Base-by-base conservation (phyloP, 2,888 invertebrate genomes). In the Pristionchus exspectatus region DNA sequence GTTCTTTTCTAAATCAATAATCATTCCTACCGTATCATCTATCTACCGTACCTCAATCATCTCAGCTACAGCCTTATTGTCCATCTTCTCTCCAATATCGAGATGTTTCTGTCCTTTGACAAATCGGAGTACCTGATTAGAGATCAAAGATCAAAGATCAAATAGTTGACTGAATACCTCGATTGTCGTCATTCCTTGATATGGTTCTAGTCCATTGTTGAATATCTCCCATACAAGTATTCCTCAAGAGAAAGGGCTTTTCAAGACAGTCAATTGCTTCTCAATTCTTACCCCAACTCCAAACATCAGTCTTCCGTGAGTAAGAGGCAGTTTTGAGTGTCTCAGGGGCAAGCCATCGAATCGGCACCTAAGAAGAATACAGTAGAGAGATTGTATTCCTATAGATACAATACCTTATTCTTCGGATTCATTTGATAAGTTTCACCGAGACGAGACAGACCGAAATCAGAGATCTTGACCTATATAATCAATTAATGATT, bases 391-490 rank as follows among this genome's bases (percentile, higher is more conserved):
- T 86, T 18, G 9, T 59, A 38, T 27, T 7, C 56, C 72, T 72
- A n/a, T 5, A 10, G 83, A n/a, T n/a, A n/a, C 56, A 3, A 1
- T 86, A 86, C 87, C 87, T 87, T 87, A 54, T 63, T 86, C 63
- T 74, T 89, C 72, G 83, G 87, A 21, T 81, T 85, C 74, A 90
- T 85, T 74, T 90, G 90, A 63, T 89, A 90, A 9, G 66, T 59
- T 16, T 72, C 59, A 16, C 90, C 90, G 2, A 30, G 21, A 27
- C 87, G 87, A n/a, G 92, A 91, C 38, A 93, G 88, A 21, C 93
- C 93, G 81, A 93, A 93, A 86, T 93, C 92, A 1, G 91, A 91
- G 44, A 93, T 90, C 83, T 92, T 92, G 54, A 93, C 92, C 87
- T 91, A 87, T 24, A 90, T 54, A 27, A 14, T 56, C 30, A 59